Percentiles rank a stretch among this genome's conserved stretches.
phyloP scores from a whole-genome alignment of 2,888 invertebrate species.

The Platycheirus albimanus region DNA sequence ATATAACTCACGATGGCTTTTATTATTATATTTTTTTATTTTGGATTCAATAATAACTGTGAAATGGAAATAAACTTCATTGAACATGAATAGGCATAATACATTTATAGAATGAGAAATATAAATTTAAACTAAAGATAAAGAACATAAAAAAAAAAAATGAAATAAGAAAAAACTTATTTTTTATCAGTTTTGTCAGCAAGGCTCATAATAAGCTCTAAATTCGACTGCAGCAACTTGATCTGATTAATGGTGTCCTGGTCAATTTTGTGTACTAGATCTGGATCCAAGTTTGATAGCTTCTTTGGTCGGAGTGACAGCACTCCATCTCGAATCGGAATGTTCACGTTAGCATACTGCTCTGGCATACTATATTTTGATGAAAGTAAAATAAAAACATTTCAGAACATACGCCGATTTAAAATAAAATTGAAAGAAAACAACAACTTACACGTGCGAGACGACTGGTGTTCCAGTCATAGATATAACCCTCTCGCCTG shows the following conservation, averaged over 20 bases:
- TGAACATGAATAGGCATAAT: too few species aligned
- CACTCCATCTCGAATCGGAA: slow-evolving; percentile 81
- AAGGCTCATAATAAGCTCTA: slow-evolving; percentile 80
- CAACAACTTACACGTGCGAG: slow-evolving; percentile 80
- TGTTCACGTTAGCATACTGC: slow-evolving; percentile 81
- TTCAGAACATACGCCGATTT: too few species aligned
- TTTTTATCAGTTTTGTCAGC: slow-evolving; percentile 74
- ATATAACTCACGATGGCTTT: too few species aligned
- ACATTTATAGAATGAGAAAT: slow-evolving; percentile 11
- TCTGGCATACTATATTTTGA: slow-evolving; percentile 78
- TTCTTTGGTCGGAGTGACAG: slow-evolving; percentile 81
- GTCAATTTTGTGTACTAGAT: slow-evolving; percentile 80
- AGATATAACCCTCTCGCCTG: slow-evolving; percentile 82
- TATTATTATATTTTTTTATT: too few species aligned
- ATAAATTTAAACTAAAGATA: not conserved
- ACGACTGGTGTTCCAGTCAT: slow-evolving; percentile 82
- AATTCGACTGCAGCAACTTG: slow-evolving; percentile 80
- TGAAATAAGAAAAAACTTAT: not conserved
- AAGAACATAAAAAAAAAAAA: not conserved
- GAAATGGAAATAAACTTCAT: too few species aligned
- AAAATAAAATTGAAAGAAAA: too few species aligned
- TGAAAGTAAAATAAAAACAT: slow-evolving; percentile 16
- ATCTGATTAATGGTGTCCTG: slow-evolving; percentile 80
- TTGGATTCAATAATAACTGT: too few species aligned
- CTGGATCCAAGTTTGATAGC: slow-evolving; percentile 77